phyloP scores from a whole-genome alignment of 2,888 invertebrate species.

The Cephus pulcher region DNA sequence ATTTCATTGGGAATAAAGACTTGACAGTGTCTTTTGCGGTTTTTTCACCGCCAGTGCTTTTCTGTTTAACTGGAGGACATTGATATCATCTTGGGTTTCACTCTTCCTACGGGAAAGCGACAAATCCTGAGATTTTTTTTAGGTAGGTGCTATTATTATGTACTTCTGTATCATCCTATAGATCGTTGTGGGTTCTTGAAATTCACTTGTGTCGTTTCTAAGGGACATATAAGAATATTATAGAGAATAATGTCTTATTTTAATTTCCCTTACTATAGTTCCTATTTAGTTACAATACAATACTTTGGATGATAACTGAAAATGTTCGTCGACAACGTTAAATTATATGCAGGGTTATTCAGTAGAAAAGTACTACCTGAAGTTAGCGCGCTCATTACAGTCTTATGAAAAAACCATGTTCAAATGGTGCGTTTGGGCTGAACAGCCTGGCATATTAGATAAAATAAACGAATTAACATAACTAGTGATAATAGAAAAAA shows the following conservation, averaged over 20 bases:
- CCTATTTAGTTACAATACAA: background rate
- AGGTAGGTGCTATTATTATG: background rate
- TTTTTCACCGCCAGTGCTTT: background rate
- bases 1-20: background rate
- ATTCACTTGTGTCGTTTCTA: background rate
- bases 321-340: background rate
- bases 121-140: background rate
- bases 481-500: background rate
- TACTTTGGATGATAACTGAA: background rate
- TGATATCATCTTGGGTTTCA: conserved; percentile 7
- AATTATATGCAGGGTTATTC: no score
- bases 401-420: no score
- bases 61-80: conserved; percentile 1
- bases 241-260: background rate
- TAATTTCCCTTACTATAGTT: background rate
- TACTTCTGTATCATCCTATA: background rate
- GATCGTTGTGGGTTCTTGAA: background rate
- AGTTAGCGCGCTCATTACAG: no score
- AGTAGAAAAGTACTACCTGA: no score
- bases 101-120: background rate
- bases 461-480: background rate
- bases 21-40: background rate
- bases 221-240: background rate
- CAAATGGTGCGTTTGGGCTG: no score
- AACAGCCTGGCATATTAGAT: background rate